Conservation (phyloP, 2,888 invertebrate genomes). For the Cremastinae sp. region DNA sequence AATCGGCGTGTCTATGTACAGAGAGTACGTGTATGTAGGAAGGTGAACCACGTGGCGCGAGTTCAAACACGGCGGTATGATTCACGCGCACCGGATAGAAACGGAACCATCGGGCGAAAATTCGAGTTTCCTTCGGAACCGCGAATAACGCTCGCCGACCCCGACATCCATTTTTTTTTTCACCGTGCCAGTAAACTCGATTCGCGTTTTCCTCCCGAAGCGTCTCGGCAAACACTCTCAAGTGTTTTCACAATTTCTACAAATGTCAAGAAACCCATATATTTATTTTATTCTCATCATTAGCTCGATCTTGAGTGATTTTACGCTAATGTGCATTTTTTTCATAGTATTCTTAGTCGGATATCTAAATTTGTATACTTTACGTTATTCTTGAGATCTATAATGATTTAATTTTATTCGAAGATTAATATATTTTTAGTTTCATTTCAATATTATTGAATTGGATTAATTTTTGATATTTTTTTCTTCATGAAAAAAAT, state of each 20-base stretch:
- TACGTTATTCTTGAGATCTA: too few relatives aligned
- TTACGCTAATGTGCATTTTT: too few relatives aligned
- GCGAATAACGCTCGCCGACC: constrained; percentile 52
- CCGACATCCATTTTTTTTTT: constrained; percentile 61
- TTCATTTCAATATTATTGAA: too few relatives aligned
- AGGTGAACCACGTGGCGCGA: constrained; percentile 44
- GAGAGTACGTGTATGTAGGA: constrained; percentile 27
- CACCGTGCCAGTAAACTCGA: constrained; percentile 23
- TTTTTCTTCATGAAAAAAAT: too few relatives aligned
- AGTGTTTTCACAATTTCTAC: neutral
- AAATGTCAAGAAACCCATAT: neutral
- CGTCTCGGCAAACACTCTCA: constrained; percentile 16
- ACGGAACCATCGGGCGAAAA: constrained; percentile 59
- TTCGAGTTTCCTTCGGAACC: constrained; percentile 57
- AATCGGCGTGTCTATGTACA: neutral
- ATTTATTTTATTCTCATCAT: too few relatives aligned
- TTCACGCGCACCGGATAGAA: constrained; percentile 52
- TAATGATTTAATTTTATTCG: too few relatives aligned
- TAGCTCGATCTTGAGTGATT: too few relatives aligned
- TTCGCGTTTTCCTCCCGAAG: constrained; percentile 19
- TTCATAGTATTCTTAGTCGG: too few relatives aligned
- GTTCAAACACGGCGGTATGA: constrained; percentile 44
- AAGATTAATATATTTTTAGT: too few relatives aligned
- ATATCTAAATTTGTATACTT: too few relatives aligned
- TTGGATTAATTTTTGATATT: too few relatives aligned